A percentile compares a stretch with the other conserved stretches of the same genome.
These are phyloP conservation scores for Thera britannica DNA, from an alignment of 2,888 invertebrate genomes.

Conservation along the genomic window DNA sequence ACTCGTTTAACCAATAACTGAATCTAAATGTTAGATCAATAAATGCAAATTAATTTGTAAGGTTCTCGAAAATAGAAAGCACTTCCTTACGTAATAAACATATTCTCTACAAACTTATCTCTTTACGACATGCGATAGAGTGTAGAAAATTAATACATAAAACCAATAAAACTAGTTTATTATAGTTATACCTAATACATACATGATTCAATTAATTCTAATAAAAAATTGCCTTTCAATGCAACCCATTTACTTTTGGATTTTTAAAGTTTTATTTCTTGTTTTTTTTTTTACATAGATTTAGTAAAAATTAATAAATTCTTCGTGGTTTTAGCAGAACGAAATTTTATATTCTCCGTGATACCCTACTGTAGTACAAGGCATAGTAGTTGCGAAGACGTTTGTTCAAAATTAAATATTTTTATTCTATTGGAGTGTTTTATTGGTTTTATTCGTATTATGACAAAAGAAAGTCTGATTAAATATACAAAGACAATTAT, in stretches of 20 bases:
- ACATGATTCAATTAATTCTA: slow-evolving; percentile 24
- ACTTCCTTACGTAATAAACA: slow-evolving; percentile 39
- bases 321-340: slow-evolving; percentile 1
- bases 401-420: background rate
- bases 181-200: slow-evolving; percentile 23
- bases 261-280: background rate
- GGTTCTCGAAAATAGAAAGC: slow-evolving; percentile 41
- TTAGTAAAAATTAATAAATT: slow-evolving; percentile 1
- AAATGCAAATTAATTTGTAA: slow-evolving; percentile 44
- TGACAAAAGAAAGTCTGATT: slow-evolving; percentile 65
- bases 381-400: background rate
- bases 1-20: slow-evolving; percentile 34
- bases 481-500: slow-evolving; percentile 77
- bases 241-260: background rate
- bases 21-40: slow-evolving; percentile 35
- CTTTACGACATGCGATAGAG: slow-evolving; percentile 69
- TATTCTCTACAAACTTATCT: slow-evolving; percentile 41
- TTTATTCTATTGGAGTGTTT: slow-evolving; percentile 52
- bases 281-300: too few species aligned
- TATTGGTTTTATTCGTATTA: slow-evolving; percentile 71
- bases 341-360: background rate
- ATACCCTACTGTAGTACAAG: background rate
- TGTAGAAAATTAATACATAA: slow-evolving; percentile 80
- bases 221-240: slow-evolving; percentile 2
- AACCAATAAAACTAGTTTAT: slow-evolving; percentile 74